Evolutionary conservation across 2,888 invertebrate species (phyloP), one percentile per base, ranked within the genome.

Genomic region (Dysmachus trigonus): DNA sequence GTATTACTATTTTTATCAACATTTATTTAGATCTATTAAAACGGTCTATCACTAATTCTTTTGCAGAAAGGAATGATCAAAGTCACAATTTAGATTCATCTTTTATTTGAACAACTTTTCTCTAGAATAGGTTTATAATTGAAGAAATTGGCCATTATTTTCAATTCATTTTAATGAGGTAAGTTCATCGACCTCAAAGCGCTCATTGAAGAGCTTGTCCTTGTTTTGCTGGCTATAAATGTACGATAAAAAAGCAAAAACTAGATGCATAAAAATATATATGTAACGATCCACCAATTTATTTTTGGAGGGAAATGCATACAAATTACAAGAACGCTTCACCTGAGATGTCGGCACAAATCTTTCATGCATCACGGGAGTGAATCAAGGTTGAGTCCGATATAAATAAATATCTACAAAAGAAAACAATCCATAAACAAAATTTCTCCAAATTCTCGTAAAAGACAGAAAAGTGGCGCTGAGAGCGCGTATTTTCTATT

Each of bases 361-460:
- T 62, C 62, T 62, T 22, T 18, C 62, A 62, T 62, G 18, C 62
- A 27, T 10, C 2, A 53, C 62, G 62, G 27, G 62, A 62, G 62
- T 27, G 31, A 53, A 31, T 81, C 81, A 81, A 81, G 81, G 81
- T 81, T 53, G 33, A 79, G 30, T 35, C 30, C 33, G 51, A 27
- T 53, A 53, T 81, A 81, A 81, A 81, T 53, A 81, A 53, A 73
- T n/a, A 81, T 53, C 53, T 8, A 15, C 33, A 81, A 51, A 51
- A 81, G 81, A 81, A 31, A 81, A 62, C 27, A 53, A 51, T 81
- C 81, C 33, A 31, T 33, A 33, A 53, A 53, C 35, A 53, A 81
- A 33, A 81, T 33, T 77, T 77, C 81, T 81, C 81, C 81, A 81
- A 81, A 81, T 62, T 33, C 81, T 22, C 30, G 31, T 81, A 53